Evolutionary conservation across 2,888 invertebrate genomes (phyloP).

Genomic region (Fabriciana adippe): DNA sequence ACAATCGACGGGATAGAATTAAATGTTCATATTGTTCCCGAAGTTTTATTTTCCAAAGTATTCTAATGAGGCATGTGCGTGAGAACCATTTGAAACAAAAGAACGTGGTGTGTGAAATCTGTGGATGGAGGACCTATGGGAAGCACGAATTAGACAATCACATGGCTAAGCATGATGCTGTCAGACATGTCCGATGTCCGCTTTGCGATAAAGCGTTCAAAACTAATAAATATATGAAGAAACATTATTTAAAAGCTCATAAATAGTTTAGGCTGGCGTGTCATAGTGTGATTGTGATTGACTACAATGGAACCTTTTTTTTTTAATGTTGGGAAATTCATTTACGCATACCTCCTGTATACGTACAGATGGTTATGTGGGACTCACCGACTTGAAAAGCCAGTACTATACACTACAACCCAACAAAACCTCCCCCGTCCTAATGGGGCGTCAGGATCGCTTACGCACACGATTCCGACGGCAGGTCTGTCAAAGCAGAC

Average conservation of each 20-base stretch:
- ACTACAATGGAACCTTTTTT: too few species aligned
- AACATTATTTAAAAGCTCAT: slow-evolving; percentile 45
- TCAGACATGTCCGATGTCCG: slow-evolving; percentile 48
- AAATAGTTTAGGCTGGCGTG: slow-evolving; percentile 29
- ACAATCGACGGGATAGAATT: slow-evolving; percentile 38
- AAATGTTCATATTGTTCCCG: slow-evolving; percentile 41
- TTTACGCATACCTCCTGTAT: too few species aligned
- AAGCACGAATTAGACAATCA: slow-evolving; percentile 45
- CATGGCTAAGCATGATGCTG: slow-evolving; percentile 49
- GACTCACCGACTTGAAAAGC: too few species aligned
- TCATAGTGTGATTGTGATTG: too few species aligned
- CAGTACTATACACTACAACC: too few species aligned
- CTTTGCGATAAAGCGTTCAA: slow-evolving; percentile 51
- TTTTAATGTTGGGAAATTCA: too few species aligned
- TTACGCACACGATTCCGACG: too few species aligned
- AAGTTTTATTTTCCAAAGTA: slow-evolving; percentile 42
- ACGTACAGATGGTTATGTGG: too few species aligned
- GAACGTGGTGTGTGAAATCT: slow-evolving; percentile 50
- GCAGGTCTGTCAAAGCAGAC: too few species aligned
- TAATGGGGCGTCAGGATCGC: too few species aligned
- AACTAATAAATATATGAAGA: slow-evolving; percentile 49
- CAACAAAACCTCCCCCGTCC: too few species aligned
- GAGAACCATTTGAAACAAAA: slow-evolving; percentile 52
- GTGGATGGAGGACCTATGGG: slow-evolving; percentile 49
- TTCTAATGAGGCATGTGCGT: slow-evolving; percentile 47